Base-by-base conservation (phyloP, 2,113 vertebrate species). In the Notechis scutatus region DNA sequence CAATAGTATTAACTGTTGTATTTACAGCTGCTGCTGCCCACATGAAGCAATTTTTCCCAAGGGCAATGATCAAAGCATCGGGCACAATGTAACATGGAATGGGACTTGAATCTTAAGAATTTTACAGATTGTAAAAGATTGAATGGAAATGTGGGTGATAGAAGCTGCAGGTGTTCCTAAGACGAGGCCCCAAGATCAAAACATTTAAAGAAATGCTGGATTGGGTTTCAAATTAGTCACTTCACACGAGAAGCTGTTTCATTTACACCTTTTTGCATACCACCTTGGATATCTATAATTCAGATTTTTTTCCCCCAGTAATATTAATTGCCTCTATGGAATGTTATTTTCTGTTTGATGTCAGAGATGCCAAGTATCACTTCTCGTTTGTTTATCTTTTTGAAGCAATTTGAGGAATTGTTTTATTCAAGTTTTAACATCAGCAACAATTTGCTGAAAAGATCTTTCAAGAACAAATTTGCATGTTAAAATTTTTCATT, bases 11-110 rank as follows among this genome's bases (percentile, higher is more conserved):
- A 96, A 96, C 93, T 87, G 89, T 96, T 97, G 96, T 97, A 96
- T 96, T 97, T 97, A 97, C 97, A 98, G 97, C 97, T 93, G 92
- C 89, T 87, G 87, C 94, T 96, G 93, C 94, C 95, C 95, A 93
- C 94, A 95, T 96, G 95, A 97, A 95, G 96, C 93, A 97, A 94
- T 93, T 93, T 96, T 98, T 97, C 95, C 96, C 92, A 90, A 54
- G 91, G 97, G 93, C 96, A 93, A 86, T 97, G 96, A 98, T 98
- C 97, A 97, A 97, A 98, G 97, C 88, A 96, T 93, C 52, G 92
- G 93, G 95, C 94, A 93, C 1, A 93, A 91, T 96, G 92, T 95
- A 96, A 96, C 93, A 94, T 95, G 93, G 92, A 94, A 87, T 85
- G 90, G 95, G 94, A 94, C 92, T 96, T 89, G 56, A 92, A 94